These are phyloP conservation scores for Sarcophaga peregrina DNA, from an alignment of 1,140 invertebrate species.

Conservation along the genomic window DNA sequence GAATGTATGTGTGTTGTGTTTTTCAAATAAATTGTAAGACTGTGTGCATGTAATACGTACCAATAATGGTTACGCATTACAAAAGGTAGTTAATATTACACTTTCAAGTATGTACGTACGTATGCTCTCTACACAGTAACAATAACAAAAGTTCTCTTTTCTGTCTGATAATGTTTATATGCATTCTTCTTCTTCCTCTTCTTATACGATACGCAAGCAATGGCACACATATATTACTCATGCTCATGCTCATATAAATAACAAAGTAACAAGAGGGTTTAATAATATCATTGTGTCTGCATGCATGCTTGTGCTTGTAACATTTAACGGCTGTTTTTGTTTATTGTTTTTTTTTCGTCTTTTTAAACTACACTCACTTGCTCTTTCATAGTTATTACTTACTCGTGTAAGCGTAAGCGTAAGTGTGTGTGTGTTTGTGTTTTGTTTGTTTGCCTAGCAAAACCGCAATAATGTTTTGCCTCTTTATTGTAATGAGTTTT, in stretches of 20 bases:
- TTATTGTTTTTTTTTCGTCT: background rate
- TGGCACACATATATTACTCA: no score
- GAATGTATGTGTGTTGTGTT: no score
- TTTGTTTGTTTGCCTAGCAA: conserved; percentile 26
- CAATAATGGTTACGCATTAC: no score
- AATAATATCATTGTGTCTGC: background rate
- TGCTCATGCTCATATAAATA: no score
- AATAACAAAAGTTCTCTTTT: no score
- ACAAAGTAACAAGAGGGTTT: no score
- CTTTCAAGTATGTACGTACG: background rate
- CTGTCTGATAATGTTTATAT: no score
- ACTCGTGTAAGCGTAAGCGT: background rate
- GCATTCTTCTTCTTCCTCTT: no score
- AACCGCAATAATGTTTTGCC: conserved; percentile 10
- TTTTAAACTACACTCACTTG: background rate
- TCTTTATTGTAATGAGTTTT: background rate
- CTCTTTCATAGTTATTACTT: background rate
- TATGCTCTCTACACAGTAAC: background rate
- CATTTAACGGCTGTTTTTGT: no score
- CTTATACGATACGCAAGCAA: no score
- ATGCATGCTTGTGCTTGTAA: background rate
- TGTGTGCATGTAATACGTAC: no score
- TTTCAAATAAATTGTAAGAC: no score
- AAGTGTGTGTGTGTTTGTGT: conserved; percentile 21
- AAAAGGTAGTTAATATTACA: background rate